Percentiles rank a stretch among this genome's conserved stretches.
Evolutionary conservation across 2,888 invertebrate genomes (phyloP).

Genomic region (Aphodius granarius): DNA sequence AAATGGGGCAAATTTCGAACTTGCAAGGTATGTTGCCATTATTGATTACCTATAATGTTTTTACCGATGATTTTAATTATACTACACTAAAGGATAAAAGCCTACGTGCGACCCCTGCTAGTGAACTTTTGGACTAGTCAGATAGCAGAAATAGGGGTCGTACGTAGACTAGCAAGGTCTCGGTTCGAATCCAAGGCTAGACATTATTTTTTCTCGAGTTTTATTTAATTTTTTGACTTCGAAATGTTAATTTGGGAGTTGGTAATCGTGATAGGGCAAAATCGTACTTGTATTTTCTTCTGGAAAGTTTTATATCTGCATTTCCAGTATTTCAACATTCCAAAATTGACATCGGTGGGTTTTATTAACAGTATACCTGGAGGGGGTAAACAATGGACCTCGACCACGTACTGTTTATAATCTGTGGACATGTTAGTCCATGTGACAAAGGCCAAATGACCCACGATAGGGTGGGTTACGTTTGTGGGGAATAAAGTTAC

Average conservation of each 20-base stretch:
- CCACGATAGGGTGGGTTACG: conserved; percentile 16
- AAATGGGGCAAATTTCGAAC: conserved; percentile 15
- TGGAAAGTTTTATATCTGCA: not conserved
- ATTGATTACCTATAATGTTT: conserved; percentile 19
- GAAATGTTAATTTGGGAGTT: too few relatives aligned
- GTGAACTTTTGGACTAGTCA: too few relatives aligned
- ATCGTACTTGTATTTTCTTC: not conserved
- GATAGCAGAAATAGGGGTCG: too few relatives aligned
- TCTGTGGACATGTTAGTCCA: conserved; percentile 14
- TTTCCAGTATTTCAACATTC: conserved; percentile 15
- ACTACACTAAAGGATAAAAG: too few relatives aligned
- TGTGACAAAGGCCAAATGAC: conserved; percentile 30
- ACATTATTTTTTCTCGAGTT: too few relatives aligned
- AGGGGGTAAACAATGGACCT: conserved; percentile 18
- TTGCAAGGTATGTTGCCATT: not conserved
- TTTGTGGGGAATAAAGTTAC: conserved; percentile 30
- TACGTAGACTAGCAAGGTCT: too few relatives aligned
- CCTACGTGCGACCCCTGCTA: too few relatives aligned
- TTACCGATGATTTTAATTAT: not conserved
- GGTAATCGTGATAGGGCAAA: too few relatives aligned
- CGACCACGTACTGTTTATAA: conserved; percentile 8
- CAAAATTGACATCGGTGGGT: conserved; percentile 26
- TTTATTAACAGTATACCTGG: conserved; percentile 10
- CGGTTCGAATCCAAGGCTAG: too few relatives aligned
- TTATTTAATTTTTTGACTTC: too few relatives aligned